Base-by-base conservation (phyloP, 1,140 invertebrate species). In the Uloborus diversus region DNA sequence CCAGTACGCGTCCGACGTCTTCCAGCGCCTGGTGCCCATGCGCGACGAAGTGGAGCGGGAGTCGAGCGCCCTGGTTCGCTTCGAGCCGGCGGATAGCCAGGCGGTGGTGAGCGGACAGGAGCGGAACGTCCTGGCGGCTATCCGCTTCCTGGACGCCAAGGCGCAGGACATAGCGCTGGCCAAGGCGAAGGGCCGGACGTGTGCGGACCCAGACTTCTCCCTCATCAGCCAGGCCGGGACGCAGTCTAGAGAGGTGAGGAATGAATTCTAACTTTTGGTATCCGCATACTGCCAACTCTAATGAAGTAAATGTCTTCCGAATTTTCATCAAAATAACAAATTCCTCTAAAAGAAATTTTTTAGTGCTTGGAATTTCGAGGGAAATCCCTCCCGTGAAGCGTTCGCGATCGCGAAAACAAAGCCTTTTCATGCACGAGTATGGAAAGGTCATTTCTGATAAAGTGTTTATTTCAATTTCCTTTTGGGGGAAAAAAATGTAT, bases 41-140 rank as follows among this genome's bases (percentile, higher is more conserved):
- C 35, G 80, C 13, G 73, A 81, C 47, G 79, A 81, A 14, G 68
- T 82, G 42, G 81, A 82, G 32, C 62, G 70, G 5, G 80, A 78
- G 32, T 61, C 70, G n/a, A 32, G 79, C 23, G 79, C 73, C 9
- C 17, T 81, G 53, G 53, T 82, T 7, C 65, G 69, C 1, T 75
- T 81, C 35, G 53, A 71, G 20, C 42, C 42, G 0, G 2, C 71
- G 7, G 79, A 82, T 2, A 33, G 49, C 14, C 61, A 68, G 20
- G 42, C 61, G 25, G 62, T 82, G 32, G 57, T 78, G 2, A 35
- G 42, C 14, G 81, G 81, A n/a, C 79, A 56, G 7, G 79, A 81
- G 56, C 27, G 69, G 9, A 79, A 69, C 23, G 80, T 81, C 2
- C 28, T 57, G n/a, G 35, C 62, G 3, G 81, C 81, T 27, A 32